phyloP scores from a whole-genome alignment of 2,113 vertebrate genomes.

The Vimba vimba region DNA sequence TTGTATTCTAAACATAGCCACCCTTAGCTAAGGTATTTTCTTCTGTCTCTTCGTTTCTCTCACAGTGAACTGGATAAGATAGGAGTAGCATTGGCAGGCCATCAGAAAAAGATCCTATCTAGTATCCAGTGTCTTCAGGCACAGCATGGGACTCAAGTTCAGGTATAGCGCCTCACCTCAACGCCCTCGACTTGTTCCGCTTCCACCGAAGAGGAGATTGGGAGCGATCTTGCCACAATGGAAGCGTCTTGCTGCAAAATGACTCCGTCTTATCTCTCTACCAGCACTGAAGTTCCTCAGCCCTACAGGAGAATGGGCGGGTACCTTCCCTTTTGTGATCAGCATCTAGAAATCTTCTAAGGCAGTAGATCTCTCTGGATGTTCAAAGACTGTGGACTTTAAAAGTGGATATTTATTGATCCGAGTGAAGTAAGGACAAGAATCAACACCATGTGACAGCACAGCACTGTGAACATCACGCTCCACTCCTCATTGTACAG shows the following conservation, averaged over 20 bases:
- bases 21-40: neutral
- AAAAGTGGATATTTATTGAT: neutral
- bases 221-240: constrained; percentile 4
- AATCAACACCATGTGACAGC: constrained; percentile 30
- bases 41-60: constrained; percentile 47
- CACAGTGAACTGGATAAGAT: constrained; percentile 94
- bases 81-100: constrained; percentile 92
- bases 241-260: constrained; percentile 33
- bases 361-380: neutral
- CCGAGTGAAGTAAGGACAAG: neutral
- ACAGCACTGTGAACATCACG: constrained; percentile 43
- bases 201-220: neutral
- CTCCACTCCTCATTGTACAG: constrained; percentile 30
- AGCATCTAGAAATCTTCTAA: constrained; percentile 12
- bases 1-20: neutral
- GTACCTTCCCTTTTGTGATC: constrained; percentile 20
- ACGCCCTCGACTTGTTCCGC: neutral
- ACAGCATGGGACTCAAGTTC: constrained; percentile 48
- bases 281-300: constrained; percentile 42
- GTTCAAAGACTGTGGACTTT: neutral
- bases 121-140: constrained; percentile 81
- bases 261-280: constrained; percentile 24
- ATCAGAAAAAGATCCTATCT: constrained; percentile 99
- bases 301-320: constrained; percentile 3
- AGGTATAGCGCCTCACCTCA: constrained; percentile 50